phyloP scores from a whole-genome alignment of 2,888 invertebrate species.

The Cenopis cana region DNA sequence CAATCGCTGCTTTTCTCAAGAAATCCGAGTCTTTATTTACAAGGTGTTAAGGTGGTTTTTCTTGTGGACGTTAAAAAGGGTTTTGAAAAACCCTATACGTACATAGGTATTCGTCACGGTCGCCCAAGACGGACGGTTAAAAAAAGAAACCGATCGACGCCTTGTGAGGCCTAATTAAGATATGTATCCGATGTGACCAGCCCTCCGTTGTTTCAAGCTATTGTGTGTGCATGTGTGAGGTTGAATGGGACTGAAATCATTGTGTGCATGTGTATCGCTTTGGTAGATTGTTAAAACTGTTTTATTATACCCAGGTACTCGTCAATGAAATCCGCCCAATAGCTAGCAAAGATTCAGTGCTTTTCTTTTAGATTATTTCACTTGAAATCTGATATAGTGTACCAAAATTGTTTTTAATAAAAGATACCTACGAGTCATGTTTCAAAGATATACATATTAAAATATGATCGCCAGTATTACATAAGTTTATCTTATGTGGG shows the following conservation, averaged over 20 bases:
- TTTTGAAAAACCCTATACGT: conserved; percentile 43
- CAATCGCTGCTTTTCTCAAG: conserved; percentile 11
- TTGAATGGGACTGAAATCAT: conserved; percentile 40
- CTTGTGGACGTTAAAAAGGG: conserved; percentile 15
- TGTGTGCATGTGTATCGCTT: conserved; percentile 29
- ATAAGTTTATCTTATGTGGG: too few species aligned
- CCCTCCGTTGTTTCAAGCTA: conserved; percentile 76
- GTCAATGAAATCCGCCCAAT: conserved; percentile 6
- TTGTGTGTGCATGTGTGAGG: conserved; percentile 61
- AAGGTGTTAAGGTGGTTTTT: conserved; percentile 17
- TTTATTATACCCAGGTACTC: not conserved
- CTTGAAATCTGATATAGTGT: too few species aligned
- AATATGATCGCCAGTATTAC: too few species aligned
- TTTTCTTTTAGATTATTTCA: not conserved
- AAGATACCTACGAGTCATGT: too few species aligned
- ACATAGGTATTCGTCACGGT: conserved; percentile 74
- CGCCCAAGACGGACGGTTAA: conserved; percentile 64
- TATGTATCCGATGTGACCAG: conserved; percentile 78
- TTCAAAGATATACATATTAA: too few species aligned
- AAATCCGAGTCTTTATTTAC: conserved; percentile 22
- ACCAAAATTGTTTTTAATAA: too few species aligned
- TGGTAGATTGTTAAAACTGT: conserved; percentile 23
- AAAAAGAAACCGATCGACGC: conserved; percentile 70
- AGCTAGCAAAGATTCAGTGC: not conserved
- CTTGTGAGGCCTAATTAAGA: conserved; percentile 85